These are phyloP conservation scores for Nudaria mundana DNA, from an alignment of 2,888 invertebrate species.

Conservation along the genomic window DNA sequence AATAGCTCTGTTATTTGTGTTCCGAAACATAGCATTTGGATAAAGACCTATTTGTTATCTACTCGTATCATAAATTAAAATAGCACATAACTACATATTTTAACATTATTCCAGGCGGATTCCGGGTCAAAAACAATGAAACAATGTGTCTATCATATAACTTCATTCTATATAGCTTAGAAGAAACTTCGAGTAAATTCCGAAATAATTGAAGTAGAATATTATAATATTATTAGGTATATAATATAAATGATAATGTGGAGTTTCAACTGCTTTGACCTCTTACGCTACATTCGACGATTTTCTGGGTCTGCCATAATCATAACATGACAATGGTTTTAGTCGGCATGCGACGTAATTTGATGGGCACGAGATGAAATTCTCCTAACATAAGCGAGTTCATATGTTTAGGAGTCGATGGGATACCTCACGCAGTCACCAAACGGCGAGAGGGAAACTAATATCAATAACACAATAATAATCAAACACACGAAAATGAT, in stretches of 20 bases:
- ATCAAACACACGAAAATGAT: too few relatives aligned
- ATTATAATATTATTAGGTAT: constrained; percentile 12
- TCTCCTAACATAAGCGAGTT: neutral
- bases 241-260: too few relatives aligned
- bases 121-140: neutral
- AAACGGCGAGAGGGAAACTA: too few relatives aligned
- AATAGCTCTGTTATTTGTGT: too few relatives aligned
- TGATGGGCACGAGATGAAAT: neutral
- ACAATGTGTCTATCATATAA: too few relatives aligned
- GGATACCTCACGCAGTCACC: neutral
- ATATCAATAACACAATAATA: too few relatives aligned
- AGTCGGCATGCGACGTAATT: constrained; percentile 3
- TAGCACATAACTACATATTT: too few relatives aligned
- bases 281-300: constrained; percentile 9
- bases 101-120: neutral
- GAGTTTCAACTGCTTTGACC: constrained; percentile 27
- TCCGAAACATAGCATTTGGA: too few relatives aligned
- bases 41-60: too few relatives aligned
- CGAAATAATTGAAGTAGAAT: constrained; percentile 28
- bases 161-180: too few relatives aligned
- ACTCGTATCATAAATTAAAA: too few relatives aligned
- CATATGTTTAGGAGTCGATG: neutral
- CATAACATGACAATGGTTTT: constrained; percentile 18
- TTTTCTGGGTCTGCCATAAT: constrained; percentile 20
- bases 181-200: constrained; percentile 17